phyloP scores from a whole-genome alignment of 2,797 vertebrate genomes.

The Notamacropus eugenii region DNA sequence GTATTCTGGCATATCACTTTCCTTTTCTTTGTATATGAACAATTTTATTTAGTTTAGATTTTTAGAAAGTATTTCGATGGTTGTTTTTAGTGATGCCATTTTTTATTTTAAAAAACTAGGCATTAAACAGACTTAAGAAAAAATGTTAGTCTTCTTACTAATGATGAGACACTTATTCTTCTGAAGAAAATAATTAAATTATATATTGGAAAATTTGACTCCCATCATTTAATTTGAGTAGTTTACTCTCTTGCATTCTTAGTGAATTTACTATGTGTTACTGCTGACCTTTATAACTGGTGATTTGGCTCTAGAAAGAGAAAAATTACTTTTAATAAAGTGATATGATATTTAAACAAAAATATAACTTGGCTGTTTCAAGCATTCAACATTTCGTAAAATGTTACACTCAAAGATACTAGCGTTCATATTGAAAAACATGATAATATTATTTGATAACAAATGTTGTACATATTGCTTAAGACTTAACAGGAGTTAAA shows the following conservation, averaged over 20 bases:
- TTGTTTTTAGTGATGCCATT: not conserved
- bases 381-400: constrained; percentile 16
- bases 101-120: not conserved
- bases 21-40: constrained; percentile 62
- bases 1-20: constrained; percentile 81
- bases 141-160: not conserved
- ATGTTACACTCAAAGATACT: not conserved
- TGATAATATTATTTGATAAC: not conserved
- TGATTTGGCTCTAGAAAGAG: constrained; percentile 25
- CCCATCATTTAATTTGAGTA: not conserved
- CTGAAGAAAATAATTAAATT: not conserved
- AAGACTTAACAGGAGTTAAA: not conserved
- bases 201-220: not conserved
- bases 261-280: no score
- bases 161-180: not conserved
- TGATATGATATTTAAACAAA: not conserved
- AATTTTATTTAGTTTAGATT: constrained; percentile 58
- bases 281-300: not conserved
- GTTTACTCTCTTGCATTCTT: not conserved
- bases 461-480: constrained; percentile 1
- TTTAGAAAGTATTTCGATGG: not conserved
- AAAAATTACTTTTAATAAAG: not conserved
- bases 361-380: not conserved
- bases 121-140: not conserved
- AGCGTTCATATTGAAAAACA: constrained; percentile 12